These are phyloP conservation scores for Hippopotamus amphibius DNA, from an alignment of 2,113 vertebrate species.

Conservation along the genomic window DNA sequence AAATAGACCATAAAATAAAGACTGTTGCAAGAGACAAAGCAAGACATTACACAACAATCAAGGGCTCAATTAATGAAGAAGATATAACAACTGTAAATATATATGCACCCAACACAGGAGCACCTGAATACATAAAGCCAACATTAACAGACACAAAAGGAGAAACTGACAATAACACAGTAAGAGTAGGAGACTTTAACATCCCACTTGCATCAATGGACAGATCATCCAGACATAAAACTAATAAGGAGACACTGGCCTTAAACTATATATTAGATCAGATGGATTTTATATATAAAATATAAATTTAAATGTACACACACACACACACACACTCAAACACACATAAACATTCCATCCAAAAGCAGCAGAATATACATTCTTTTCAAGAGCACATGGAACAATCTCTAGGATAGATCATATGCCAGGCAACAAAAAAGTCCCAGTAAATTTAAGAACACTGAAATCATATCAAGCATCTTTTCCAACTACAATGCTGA, in stretches of 20 bases:
- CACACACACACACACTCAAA: neutral
- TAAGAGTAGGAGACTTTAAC: neutral
- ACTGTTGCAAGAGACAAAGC: neutral
- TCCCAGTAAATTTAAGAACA: neutral
- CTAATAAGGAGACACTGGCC: neutral
- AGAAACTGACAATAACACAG: neutral
- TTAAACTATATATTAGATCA: neutral
- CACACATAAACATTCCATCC: neutral
- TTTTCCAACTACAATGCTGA: neutral
- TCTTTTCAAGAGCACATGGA: neutral
- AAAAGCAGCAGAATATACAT: neutral
- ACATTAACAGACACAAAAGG: neutral
- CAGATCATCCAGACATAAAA: neutral
- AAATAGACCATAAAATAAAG: neutral
- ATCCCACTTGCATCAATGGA: neutral
- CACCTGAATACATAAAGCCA: neutral
- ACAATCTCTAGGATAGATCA: neutral
- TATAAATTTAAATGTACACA: neutral
- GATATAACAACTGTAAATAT: neutral
- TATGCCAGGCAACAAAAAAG: neutral
- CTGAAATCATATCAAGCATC: neutral
- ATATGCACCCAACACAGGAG: neutral
- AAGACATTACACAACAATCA: neutral
- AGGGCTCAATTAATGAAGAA: neutral
- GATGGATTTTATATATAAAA: neutral